Conservation (phyloP, 2,888 invertebrate genomes). For the Crematogaster levior region DNA sequence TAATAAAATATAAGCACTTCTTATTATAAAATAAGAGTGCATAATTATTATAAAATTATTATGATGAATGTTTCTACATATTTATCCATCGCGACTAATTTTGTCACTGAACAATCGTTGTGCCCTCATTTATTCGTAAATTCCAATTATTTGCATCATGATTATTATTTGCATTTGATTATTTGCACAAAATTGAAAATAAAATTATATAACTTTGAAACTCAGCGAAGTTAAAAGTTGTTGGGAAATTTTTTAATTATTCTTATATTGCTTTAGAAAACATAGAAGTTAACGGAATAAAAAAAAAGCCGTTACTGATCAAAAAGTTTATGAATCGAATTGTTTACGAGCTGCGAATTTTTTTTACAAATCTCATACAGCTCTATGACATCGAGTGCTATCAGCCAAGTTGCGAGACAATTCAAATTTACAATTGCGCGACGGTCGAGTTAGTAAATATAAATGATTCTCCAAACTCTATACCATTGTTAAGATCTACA, state of each 20-base stretch:
- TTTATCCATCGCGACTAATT: not conserved
- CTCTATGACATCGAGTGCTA: slow-evolving; percentile 9
- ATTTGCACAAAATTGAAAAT: not conserved
- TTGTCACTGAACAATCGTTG: not conserved
- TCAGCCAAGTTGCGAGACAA: slow-evolving; percentile 22
- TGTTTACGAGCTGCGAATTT: not conserved
- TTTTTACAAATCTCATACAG: not conserved
- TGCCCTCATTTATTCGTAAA: not conserved
- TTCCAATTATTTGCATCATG: not conserved
- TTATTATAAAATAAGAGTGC: too few relatives aligned
- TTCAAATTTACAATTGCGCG: slow-evolving; percentile 35
- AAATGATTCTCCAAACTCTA: slow-evolving; percentile 43
- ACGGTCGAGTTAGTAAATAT: slow-evolving; percentile 32
- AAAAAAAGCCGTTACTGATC: not conserved
- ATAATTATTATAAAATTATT: not conserved
- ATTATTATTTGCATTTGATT: too few relatives aligned
- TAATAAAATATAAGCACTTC: not conserved
- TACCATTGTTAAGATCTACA: slow-evolving; percentile 27
- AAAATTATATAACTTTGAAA: not conserved
- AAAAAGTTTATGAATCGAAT: slow-evolving; percentile 8
- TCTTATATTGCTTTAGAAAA: not conserved
- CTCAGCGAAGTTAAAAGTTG: not conserved
- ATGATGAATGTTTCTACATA: not conserved
- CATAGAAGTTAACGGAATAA: not conserved
- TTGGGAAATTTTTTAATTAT: slow-evolving; percentile 12